Percentiles rank a stretch among this genome's conserved stretches.
phyloP scores from a whole-genome alignment of 2,113 vertebrate genomes.

The Pelecanus crispus region DNA sequence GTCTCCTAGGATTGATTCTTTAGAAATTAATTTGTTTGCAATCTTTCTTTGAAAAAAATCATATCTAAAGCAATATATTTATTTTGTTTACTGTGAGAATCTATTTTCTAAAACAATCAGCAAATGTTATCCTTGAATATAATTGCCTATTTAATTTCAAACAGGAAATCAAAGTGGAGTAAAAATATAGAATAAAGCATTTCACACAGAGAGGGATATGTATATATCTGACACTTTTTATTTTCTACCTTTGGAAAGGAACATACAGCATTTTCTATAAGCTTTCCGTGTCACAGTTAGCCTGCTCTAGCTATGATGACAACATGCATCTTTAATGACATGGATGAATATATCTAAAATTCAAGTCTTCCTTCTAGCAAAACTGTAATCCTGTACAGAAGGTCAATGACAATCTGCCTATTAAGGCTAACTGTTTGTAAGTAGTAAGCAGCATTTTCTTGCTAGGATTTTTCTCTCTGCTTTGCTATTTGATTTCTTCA shows the following conservation, averaged over 20 bases:
- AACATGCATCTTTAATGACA: slow-evolving; percentile 52
- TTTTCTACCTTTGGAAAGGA: not conserved
- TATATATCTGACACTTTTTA: not conserved
- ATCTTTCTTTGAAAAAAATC: not conserved
- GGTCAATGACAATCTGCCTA: slow-evolving; percentile 54
- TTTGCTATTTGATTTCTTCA: slow-evolving; percentile 46
- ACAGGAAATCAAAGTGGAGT: slow-evolving; percentile 44
- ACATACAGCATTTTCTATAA: slow-evolving; percentile 21
- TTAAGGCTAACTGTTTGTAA: slow-evolving; percentile 21
- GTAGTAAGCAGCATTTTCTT: slow-evolving; percentile 2
- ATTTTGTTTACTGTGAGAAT: not conserved
- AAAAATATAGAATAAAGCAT: slow-evolving; percentile 16
- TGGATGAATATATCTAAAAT: slow-evolving; percentile 56
- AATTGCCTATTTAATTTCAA: slow-evolving; percentile 30
- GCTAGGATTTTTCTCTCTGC: slow-evolving; percentile 14
- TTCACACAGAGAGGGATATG: not conserved
- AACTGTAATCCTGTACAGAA: slow-evolving; percentile 40
- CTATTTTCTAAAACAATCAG: not conserved
- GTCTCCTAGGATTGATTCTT: not conserved
- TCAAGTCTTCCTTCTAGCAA: slow-evolving; percentile 52
- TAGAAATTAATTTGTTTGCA: not conserved
- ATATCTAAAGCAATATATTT: not conserved
- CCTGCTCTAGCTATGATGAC: slow-evolving; percentile 7
- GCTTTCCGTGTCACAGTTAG: slow-evolving; percentile 15
- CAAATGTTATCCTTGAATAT: not conserved